A percentile compares a stretch with the other conserved stretches of the same genome.
phyloP scores from a whole-genome alignment of 2,113 vertebrate genomes.

The Scophthalmus maximus region DNA sequence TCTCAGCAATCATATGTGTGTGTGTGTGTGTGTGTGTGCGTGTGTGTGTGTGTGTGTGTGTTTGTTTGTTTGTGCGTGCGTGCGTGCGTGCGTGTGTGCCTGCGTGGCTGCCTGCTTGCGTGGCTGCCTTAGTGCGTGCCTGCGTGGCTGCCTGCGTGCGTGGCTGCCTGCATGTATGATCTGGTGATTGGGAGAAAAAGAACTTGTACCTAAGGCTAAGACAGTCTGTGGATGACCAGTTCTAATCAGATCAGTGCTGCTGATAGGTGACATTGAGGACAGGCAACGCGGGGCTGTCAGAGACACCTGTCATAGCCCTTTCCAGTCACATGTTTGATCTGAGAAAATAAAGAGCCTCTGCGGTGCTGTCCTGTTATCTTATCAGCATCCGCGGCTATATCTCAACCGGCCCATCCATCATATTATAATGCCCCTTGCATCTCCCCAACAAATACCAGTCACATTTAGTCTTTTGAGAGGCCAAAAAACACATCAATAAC shows the following conservation, averaged over 20 bases:
- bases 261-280: conserved; percentile 76
- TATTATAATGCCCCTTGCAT: conserved; percentile 76
- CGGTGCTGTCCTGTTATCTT: conserved; percentile 68
- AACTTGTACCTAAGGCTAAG: conserved; percentile 38
- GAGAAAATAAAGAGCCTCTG: conserved; percentile 49
- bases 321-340: conserved; percentile 72
- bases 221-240: conserved; percentile 51
- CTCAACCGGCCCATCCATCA: conserved; percentile 65
- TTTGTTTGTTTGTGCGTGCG: conserved; percentile 31
- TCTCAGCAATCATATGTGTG: conserved; percentile 56
- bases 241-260: conserved; percentile 77
- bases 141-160: conserved; percentile 26
- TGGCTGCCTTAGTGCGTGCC: conserved; percentile 25
- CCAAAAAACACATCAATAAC: conserved; percentile 74
- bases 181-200: conserved; percentile 19
- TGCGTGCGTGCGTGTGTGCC: conserved; percentile 43
- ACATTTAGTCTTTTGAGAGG: conserved; percentile 58
- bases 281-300: conserved; percentile 47
- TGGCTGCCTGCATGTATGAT: conserved; percentile 42
- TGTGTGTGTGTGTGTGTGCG: conserved; percentile 34
- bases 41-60: conserved; percentile 33
- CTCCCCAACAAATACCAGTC: conserved; percentile 70
- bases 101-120: conserved; percentile 29
- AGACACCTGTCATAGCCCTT: conserved; percentile 71
- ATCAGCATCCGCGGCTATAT: conserved; percentile 76